Percentiles rank a stretch among this genome's conserved stretches.
Conservation (phyloP, 2,888 invertebrate species). For the Oithona nana region DNA sequence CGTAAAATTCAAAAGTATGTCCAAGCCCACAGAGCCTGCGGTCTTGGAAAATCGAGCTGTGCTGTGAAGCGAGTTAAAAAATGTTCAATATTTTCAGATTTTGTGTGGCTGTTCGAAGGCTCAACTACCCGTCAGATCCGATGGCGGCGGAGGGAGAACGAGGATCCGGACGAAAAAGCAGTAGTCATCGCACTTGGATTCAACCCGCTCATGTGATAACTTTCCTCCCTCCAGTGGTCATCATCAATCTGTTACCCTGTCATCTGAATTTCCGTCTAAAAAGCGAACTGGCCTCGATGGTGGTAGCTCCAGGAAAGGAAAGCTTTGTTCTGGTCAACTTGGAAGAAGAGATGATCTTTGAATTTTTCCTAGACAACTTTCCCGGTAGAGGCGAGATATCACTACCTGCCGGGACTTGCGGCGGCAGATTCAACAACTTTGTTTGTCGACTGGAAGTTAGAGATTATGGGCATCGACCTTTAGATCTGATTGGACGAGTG, state of each 20-base stretch:
- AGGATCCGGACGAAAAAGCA: not conserved
- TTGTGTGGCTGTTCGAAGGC: conserved; percentile 55
- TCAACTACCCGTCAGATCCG: conserved; percentile 51
- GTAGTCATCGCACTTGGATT: conserved; percentile 11
- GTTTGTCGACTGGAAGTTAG: conserved; percentile 52
- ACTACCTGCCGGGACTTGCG: conserved; percentile 18
- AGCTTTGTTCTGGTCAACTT: not conserved
- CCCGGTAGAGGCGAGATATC: conserved; percentile 18
- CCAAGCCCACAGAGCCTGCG: too few relatives aligned
- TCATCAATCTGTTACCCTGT: conserved; percentile 67
- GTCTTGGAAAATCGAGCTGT: too few relatives aligned
- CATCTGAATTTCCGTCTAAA: conserved; percentile 28
- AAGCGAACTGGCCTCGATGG: conserved; percentile 4
- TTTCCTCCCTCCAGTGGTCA: conserved; percentile 56
- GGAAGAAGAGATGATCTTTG: not conserved
- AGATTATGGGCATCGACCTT: conserved; percentile 48
- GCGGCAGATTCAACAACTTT: conserved; percentile 17
- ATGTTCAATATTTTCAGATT: too few relatives aligned
- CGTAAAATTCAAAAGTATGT: too few relatives aligned
- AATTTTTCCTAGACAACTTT: conserved; percentile 20
- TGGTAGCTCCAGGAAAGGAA: conserved; percentile 1
- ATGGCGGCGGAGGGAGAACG: conserved; percentile 19
- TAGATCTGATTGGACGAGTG: conserved; percentile 52
- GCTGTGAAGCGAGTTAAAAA: too few relatives aligned
- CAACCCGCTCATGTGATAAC: conserved; percentile 73